A percentile compares a stretch with the other conserved stretches of the same genome.
These are phyloP conservation scores for Cenopis cana DNA, from an alignment of 2,888 invertebrate genomes.

Conservation along the genomic window DNA sequence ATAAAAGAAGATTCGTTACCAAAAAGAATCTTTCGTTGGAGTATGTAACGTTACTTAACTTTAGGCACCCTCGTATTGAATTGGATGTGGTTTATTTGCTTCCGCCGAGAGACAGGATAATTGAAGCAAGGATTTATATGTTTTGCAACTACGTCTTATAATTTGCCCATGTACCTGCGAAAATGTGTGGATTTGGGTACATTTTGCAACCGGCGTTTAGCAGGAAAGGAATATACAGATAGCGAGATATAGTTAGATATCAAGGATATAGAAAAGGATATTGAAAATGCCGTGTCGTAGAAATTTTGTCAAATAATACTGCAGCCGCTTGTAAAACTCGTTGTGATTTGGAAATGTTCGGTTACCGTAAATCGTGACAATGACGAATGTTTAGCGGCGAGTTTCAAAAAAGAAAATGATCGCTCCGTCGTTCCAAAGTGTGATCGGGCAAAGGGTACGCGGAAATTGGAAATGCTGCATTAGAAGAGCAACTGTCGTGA, in stretches of 20 bases:
- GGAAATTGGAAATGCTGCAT: slow-evolving; percentile 81
- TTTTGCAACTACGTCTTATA: slow-evolving; percentile 70
- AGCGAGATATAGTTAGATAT: neutral
- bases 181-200: slow-evolving; percentile 50
- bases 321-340: slow-evolving; percentile 20
- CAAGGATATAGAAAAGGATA: slow-evolving; percentile 10
- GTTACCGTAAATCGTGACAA: slow-evolving; percentile 57
- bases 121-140: slow-evolving; percentile 81
- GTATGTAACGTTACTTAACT: slow-evolving; percentile 56
- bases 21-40: slow-evolving; percentile 43
- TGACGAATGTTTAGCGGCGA: slow-evolving; percentile 67
- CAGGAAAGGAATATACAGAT: neutral
- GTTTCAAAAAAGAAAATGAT: slow-evolving; percentile 63
- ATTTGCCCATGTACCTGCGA: slow-evolving; percentile 54
- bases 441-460: slow-evolving; percentile 54
- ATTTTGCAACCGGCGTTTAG: slow-evolving; percentile 25
- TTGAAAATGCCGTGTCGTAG: slow-evolving; percentile 7
- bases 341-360: slow-evolving; percentile 14
- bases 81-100: slow-evolving; percentile 75
- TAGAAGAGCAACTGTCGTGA: slow-evolving; percentile 69
- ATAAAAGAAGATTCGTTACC: slow-evolving; percentile 38
- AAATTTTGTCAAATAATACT: slow-evolving; percentile 14
- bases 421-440: slow-evolving; percentile 59
- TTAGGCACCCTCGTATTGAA: slow-evolving; percentile 57
- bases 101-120: slow-evolving; percentile 72